Evolutionary conservation across 2,797 vertebrate genomes (phyloP).

Genomic region (Crenichthys baileyi): DNA sequence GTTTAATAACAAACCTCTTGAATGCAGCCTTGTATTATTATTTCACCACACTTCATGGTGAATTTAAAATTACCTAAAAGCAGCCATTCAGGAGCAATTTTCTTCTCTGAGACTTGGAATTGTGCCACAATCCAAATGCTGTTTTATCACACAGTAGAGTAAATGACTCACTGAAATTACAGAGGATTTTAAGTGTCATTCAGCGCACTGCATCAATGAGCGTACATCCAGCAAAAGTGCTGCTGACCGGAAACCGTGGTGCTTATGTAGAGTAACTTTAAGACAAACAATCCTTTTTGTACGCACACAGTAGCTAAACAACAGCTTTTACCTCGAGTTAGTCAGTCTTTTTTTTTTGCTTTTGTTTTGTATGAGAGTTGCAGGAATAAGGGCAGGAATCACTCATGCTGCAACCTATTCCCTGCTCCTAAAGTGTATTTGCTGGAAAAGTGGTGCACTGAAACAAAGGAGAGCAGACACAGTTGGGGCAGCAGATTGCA

Average conservation of each 20-base stretch:
- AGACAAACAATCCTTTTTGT: conserved; percentile 2
- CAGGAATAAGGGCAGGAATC: conserved; percentile 12
- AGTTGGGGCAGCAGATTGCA: conserved; percentile 12
- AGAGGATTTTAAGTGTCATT: conserved; percentile 39
- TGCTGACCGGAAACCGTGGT: conserved; percentile 8
- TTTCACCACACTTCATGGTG: conserved; percentile 36
- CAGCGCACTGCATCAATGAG: conserved; percentile 21
- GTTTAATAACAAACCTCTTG: conserved; percentile 21
- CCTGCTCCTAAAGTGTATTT: conserved; percentile 49
- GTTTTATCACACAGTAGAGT: conserved; percentile 35
- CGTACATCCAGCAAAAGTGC: conserved; percentile 11
- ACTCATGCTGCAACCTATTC: conserved; percentile 45
- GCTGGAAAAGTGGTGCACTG: conserved; percentile 31
- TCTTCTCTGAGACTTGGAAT: conserved; percentile 27
- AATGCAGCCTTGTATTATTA: conserved; percentile 6
- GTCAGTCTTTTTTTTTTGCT: conserved; percentile 17
- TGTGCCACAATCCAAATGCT: conserved; percentile 30
- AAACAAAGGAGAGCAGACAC: conserved; percentile 12
- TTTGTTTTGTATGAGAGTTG: conserved; percentile 26
- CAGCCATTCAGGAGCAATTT: conserved; percentile 20
- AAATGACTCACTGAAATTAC: conserved; percentile 51
- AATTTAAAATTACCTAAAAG: conserved; percentile 34
- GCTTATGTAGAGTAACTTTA: not conserved
- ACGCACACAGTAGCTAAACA: conserved; percentile 15
- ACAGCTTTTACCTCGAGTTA: conserved; percentile 41